Evolutionary conservation across 2,888 invertebrate genomes (phyloP).

Genomic region (Eupeodes luniger): DNA sequence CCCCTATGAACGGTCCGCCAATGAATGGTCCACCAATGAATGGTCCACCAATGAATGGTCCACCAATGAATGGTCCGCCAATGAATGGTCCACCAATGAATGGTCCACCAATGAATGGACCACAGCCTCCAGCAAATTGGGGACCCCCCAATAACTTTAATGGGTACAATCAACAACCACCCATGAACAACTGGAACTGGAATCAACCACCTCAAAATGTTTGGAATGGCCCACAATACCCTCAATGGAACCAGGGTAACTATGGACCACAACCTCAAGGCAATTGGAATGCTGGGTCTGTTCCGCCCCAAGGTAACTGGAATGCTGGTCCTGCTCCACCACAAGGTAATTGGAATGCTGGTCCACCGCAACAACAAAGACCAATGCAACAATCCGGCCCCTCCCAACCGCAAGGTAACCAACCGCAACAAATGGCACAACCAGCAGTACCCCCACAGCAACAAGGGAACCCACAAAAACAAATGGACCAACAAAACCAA

Average conservation of each 20-base stretch:
- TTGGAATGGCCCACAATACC: conserved; percentile 81
- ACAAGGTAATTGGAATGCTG: conserved; percentile 34
- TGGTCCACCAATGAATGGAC: not conserved
- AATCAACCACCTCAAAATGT: conserved; percentile 80
- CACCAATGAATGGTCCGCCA: not conserved
- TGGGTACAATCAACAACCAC: conserved; percentile 83
- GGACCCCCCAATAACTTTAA: conserved; percentile 75
- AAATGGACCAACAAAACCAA: not conserved
- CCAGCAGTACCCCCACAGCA: not conserved
- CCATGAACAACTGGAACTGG: conserved; percentile 81
- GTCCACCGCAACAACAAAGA: conserved; percentile 34
- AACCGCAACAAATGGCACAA: not conserved
- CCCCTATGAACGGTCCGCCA: conserved; percentile 68
- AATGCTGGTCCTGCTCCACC: conserved; percentile 54
- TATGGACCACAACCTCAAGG: conserved; percentile 56
- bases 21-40: conserved; percentile 21
- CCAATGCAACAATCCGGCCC: conserved; percentile 38
- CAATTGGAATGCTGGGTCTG: conserved; percentile 79
- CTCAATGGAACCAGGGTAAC: conserved; percentile 67
- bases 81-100: conserved; percentile 10
- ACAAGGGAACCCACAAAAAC: not conserved
- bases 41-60: conserved; percentile 1
- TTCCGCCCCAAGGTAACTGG: conserved; percentile 78
- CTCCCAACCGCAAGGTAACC: not conserved
- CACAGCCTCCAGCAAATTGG: conserved; percentile 80